A percentile compares a stretch with the other conserved stretches of the same genome.
Evolutionary conservation across 2,113 vertebrate genomes (phyloP).

Genomic region (Marmota monax): DNA sequence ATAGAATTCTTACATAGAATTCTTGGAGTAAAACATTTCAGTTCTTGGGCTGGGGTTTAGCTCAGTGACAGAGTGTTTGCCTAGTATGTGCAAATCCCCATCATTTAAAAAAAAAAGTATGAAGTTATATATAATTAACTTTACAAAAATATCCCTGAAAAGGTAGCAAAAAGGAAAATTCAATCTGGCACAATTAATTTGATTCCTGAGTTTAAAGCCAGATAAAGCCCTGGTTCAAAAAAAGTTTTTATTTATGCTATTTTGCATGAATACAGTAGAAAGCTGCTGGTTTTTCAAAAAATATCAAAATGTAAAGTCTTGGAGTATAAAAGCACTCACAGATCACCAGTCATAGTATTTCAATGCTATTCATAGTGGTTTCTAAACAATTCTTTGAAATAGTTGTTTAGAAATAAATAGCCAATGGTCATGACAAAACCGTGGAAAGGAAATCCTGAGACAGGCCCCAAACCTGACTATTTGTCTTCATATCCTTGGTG

Average conservation of each 20-base stretch:
- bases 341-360: background rate
- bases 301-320: background rate
- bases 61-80: background rate
- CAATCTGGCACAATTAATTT: slow-evolving; percentile 43
- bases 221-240: slow-evolving; percentile 45
- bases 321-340: background rate
- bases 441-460: background rate
- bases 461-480: background rate
- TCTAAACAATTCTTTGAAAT: background rate
- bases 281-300: background rate
- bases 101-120: no score
- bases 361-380: background rate
- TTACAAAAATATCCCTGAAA: slow-evolving; percentile 53
- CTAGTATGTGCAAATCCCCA: background rate
- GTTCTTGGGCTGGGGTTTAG: background rate
- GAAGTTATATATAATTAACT: background rate
- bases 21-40: background rate
- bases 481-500: no score
- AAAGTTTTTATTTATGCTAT: background rate
- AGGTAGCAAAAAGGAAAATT: slow-evolving; percentile 53
- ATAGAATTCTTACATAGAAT: background rate
- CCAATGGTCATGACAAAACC: background rate
- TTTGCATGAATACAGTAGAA: slow-evolving; percentile 30
- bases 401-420: background rate
- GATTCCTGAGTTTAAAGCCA: slow-evolving; percentile 72